Percentiles rank a stretch among this genome's conserved stretches.
phyloP scores from a whole-genome alignment of 2,113 vertebrate species.

The Acrocephalus arundinaceus region DNA sequence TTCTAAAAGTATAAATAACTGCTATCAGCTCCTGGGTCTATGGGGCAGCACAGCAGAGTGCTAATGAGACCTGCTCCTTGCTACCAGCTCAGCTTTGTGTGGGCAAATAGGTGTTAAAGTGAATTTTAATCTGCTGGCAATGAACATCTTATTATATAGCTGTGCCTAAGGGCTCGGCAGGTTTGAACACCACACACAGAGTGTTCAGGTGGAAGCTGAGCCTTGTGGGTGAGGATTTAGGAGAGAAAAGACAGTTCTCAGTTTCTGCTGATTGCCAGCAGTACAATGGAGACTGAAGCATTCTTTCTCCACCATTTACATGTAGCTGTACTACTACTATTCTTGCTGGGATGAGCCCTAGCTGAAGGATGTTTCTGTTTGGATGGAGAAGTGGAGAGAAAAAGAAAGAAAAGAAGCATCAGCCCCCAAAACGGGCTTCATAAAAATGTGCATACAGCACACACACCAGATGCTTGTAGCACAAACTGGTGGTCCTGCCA shows the following conservation, averaged over 20 bases:
- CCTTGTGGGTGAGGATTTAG: neutral
- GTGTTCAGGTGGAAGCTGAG: neutral
- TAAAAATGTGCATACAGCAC: neutral
- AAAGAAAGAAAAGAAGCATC: neutral
- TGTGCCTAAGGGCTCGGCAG: neutral
- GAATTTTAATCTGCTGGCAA: neutral
- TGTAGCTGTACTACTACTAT: neutral
- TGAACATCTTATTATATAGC: neutral
- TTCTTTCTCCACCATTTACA: neutral
- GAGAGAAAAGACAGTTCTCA: neutral
- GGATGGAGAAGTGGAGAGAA: neutral
- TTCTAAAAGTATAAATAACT: neutral
- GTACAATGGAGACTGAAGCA: neutral
- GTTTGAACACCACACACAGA: neutral
- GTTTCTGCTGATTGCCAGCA: neutral
- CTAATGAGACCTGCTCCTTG: neutral
- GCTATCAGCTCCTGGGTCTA: neutral
- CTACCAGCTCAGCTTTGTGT: neutral
- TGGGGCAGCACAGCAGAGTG: neutral
- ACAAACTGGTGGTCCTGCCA: neutral
- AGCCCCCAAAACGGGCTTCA: neutral
- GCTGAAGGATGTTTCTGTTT: neutral
- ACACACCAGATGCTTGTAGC: neutral
- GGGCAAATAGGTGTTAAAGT: neutral
- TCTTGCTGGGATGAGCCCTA: neutral